A percentile compares a stretch with the other conserved stretches of the same genome.
Conservation (phyloP, 1,140 invertebrate species). For the Tetraneura akinire region DNA sequence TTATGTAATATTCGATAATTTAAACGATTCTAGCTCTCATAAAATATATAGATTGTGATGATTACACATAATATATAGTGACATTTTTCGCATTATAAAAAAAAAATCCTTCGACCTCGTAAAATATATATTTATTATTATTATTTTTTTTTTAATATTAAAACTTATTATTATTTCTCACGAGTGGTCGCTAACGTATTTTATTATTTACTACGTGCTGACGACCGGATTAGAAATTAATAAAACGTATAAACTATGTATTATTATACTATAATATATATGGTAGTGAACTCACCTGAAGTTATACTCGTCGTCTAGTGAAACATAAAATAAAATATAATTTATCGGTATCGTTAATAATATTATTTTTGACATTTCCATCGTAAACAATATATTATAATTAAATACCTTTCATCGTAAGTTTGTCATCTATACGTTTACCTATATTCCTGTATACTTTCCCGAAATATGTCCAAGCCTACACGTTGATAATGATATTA, state of each 20-base stretch:
- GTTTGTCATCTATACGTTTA: too few species aligned
- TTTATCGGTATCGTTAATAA: conserved; percentile 11
- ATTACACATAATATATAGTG: too few species aligned
- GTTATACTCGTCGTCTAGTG: not conserved
- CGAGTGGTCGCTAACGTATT: not conserved
- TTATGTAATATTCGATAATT: too few species aligned
- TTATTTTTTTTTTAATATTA: too few species aligned
- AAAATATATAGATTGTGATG: too few species aligned
- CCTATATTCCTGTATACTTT: too few species aligned
- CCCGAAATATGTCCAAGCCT: not conserved
- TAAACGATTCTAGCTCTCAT: too few species aligned
- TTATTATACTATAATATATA: not conserved
- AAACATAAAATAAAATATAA: not conserved
- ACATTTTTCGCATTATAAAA: not conserved
- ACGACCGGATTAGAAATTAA: conserved; percentile 21
- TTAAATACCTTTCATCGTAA: not conserved
- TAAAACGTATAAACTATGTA: not conserved
- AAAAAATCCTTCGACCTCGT: not conserved
- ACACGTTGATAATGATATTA: too few species aligned
- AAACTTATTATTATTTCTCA: conserved; percentile 14
- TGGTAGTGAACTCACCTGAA: not conserved
- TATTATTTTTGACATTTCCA: too few species aligned
- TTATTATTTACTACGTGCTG: not conserved
- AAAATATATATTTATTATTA: too few species aligned
- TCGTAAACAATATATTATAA: too few species aligned